A percentile compares a stretch with the other conserved stretches of the same genome.
Conservation (phyloP, 2,797 vertebrate genomes). For the Poecile montanus region DNA sequence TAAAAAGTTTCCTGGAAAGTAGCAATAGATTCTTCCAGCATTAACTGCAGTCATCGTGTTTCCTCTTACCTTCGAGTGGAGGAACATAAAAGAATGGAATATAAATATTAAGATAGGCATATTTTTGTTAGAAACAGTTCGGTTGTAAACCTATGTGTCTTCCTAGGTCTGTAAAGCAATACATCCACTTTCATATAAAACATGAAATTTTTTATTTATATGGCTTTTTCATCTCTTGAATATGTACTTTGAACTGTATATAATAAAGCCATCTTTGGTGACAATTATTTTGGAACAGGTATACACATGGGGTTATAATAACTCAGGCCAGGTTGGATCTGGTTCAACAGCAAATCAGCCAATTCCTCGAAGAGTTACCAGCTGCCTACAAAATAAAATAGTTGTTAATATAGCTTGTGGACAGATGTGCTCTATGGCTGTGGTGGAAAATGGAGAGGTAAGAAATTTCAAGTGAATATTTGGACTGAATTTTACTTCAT, state of each 20-base stretch:
- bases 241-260: neutral
- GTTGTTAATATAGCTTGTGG: slow-evolving; percentile 95
- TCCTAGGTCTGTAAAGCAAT: neutral
- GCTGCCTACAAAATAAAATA: slow-evolving; percentile 94
- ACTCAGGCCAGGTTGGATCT: slow-evolving; percentile 96
- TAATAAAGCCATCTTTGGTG: neutral
- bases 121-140: neutral
- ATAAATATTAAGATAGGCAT: neutral
- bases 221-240: neutral
- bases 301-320: slow-evolving; percentile 98
- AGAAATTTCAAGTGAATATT: slow-evolving; percentile 3
- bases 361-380: slow-evolving; percentile 93
- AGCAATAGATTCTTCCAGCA: neutral
- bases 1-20: neutral
- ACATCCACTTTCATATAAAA: neutral
- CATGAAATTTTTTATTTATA: neutral
- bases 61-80: neutral
- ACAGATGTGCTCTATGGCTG: slow-evolving; percentile 97
- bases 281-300: slow-evolving; percentile 79
- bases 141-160: neutral
- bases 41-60: neutral
- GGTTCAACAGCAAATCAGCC: slow-evolving; percentile 98
- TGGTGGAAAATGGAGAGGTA: slow-evolving; percentile 96
- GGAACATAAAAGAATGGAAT: neutral
- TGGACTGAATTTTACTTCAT: neutral